These are phyloP conservation scores for Nycticebus coucang DNA, from an alignment of 2,113 vertebrate species.

Conservation along the genomic window DNA sequence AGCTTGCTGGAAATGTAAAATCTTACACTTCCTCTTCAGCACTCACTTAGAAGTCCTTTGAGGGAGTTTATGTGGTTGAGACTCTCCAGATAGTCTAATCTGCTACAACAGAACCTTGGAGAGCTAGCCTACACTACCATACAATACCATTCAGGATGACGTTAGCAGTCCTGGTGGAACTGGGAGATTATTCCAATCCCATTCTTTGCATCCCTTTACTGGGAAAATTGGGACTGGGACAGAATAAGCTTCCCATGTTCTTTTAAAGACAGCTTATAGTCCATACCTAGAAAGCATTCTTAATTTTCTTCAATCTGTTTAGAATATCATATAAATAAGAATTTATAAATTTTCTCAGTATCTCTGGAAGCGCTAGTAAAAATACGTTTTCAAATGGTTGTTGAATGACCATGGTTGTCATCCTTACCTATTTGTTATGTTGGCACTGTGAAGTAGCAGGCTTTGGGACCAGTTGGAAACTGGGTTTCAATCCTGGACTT, in stretches of 20 bases:
- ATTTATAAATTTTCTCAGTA: background rate
- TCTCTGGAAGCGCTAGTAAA: slow-evolving; percentile 1
- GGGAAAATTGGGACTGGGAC: background rate
- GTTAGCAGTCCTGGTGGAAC: background rate
- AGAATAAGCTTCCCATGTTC: background rate
- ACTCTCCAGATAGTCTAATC: background rate
- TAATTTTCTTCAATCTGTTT: background rate
- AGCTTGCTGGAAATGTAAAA: background rate
- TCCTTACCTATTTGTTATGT: background rate
- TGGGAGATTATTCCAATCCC: background rate
- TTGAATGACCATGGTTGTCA: background rate
- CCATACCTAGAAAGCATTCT: background rate
- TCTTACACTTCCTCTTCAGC: background rate
- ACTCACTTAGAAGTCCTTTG: background rate
- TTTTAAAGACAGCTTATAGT: background rate
- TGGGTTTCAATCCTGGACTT: slow-evolving; percentile 1
- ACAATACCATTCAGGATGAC: background rate
- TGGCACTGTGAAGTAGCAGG: background rate
- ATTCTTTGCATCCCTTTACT: background rate
- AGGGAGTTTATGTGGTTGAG: background rate
- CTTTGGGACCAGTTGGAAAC: background rate
- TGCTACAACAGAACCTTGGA: background rate
- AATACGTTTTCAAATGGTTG: background rate
- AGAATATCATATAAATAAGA: background rate
- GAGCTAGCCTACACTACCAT: background rate